Conservation (phyloP, 2,888 invertebrate genomes). For the Linnaemya vulpina region DNA sequence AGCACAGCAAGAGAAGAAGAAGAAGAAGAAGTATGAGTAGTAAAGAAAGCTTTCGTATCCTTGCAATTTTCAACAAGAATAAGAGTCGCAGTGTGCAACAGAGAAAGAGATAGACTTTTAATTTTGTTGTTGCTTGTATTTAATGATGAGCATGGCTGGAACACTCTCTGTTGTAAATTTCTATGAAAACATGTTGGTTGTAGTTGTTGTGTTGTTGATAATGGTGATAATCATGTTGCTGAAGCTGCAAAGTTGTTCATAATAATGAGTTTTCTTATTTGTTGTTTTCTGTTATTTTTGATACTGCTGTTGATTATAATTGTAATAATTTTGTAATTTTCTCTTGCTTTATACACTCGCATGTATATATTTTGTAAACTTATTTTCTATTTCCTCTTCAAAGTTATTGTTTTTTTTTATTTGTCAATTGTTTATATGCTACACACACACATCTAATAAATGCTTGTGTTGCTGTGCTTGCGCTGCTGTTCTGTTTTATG, state of each 20-base stretch:
- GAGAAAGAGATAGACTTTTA: not conserved
- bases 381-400: constrained; percentile 24
- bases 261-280: constrained; percentile 17
- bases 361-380: not conserved
- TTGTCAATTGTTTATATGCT: not conserved
- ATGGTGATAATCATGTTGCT: constrained; percentile 32
- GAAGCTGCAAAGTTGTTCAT: constrained; percentile 5
- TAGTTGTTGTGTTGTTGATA: constrained; percentile 35
- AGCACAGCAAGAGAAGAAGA: constrained; percentile 12
- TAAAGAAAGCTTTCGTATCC: constrained; percentile 37
- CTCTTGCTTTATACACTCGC: not conserved
- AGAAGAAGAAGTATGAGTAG: constrained; percentile 7
- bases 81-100: not conserved
- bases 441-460: not conserved
- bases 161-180: not conserved
- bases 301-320: constrained; percentile 34
- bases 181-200: not conserved
- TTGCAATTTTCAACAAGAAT: constrained; percentile 47
- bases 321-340: constrained; percentile 34
- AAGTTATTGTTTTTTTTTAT: not conserved
- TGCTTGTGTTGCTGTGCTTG: constrained; percentile 18
- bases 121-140: constrained; percentile 39
- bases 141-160: constrained; percentile 6
- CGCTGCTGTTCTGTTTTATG: not conserved
- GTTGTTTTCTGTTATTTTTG: constrained; percentile 33